Evolutionary conservation across 2,797 vertebrate genomes (phyloP), one percentile per base, ranked within the genome.

Genomic region (Trematomus bernacchii): DNA sequence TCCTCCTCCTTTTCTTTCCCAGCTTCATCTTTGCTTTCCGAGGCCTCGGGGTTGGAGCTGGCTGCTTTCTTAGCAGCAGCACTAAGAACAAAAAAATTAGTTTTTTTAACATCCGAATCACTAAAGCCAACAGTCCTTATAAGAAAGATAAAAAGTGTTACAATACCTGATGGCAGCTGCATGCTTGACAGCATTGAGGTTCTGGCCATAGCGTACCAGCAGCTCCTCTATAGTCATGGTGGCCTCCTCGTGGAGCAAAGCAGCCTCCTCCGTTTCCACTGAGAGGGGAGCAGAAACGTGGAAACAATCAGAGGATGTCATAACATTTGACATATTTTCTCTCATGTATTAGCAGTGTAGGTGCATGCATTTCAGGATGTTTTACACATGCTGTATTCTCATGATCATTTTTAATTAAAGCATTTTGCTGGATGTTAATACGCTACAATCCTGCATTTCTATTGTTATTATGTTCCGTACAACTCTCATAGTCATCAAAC

Each of bases 151-250:
- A 8, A 67, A 55, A 43, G 9, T 8, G 4, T 48, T 51, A 27
- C 3, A 14, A 0, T 88, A 94, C 93, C 93, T 91, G 72, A 87
- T 58, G 53, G 88, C 87, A 16, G 85, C 85, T 6, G 86, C 92
- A 64, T 93, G 95, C 93, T 98, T 98, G 85, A 93, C 91, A 79
- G 96, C 96, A 68, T 97, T 99, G 53, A 82, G 88, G 85, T 96
- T 96, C 90, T 99, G 98, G 87, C 98, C 98, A 0, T 98, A 99
- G 77, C 98, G 98, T 0, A 96, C 96, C 59, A 99, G 95, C 84
- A 99, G 94, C 91, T 99, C 98, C 92, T 99, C 98, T 12, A 99
- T 99, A 76, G 98, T 99, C 98, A 99, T 99, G 42, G 98, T 98
- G 86, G 98, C 98, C 90, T 99, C 98, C 85, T 99, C 98, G 0